A percentile compares a stretch with the other conserved stretches of the same genome.
Evolutionary conservation across 2,797 vertebrate species (phyloP).

Genomic region (Hylomyscus alleni): DNA sequence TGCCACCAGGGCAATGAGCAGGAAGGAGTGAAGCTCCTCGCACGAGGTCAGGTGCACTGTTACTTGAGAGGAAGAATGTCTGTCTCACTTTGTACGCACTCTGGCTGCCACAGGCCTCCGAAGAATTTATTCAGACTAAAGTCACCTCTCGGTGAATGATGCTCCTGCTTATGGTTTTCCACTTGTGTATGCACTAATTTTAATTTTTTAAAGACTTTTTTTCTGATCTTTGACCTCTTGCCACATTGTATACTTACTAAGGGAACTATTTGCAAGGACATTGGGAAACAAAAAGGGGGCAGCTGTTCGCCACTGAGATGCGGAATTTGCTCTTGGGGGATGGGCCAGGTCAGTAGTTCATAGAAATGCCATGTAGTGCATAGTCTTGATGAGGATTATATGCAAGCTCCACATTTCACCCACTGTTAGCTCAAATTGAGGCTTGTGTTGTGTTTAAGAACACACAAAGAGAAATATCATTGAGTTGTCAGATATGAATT

Average conservation of each 20-base stretch:
- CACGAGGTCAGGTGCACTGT: conserved; percentile 99
- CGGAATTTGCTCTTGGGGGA: conserved; percentile 88
- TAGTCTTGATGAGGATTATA: conserved; percentile 87
- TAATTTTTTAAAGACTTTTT: conserved; percentile 94
- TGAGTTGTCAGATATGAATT: conserved; percentile 80
- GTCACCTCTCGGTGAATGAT: conserved; percentile 93
- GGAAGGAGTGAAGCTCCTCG: conserved; percentile 93
- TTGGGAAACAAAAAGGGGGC: conserved; percentile 83
- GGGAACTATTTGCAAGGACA: conserved; percentile 90
- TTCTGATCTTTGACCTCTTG: conserved; percentile 92
- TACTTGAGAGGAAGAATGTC: conserved; percentile 96
- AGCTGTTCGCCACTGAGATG: conserved; percentile 88
- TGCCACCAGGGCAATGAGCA: conserved; percentile 90
- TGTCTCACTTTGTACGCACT: conserved; percentile 93
- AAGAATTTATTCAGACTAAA: conserved; percentile 95
- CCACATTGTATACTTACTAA: conserved; percentile 90
- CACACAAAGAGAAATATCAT: conserved; percentile 75
- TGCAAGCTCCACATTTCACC: conserved; percentile 89
- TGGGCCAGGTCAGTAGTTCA: conserved; percentile 90
- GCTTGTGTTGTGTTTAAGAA: conserved; percentile 74
- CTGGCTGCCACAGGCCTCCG: conserved; percentile 95
- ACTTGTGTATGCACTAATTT: conserved; percentile 99
- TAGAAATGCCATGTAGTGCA: conserved; percentile 85
- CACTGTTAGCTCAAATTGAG: conserved; percentile 86
- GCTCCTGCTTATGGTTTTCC: conserved; percentile 96